A percentile compares a stretch with the other conserved stretches of the same genome.
phyloP scores from a whole-genome alignment of 2,888 invertebrate species.

The Iselma pallidipennis region DNA sequence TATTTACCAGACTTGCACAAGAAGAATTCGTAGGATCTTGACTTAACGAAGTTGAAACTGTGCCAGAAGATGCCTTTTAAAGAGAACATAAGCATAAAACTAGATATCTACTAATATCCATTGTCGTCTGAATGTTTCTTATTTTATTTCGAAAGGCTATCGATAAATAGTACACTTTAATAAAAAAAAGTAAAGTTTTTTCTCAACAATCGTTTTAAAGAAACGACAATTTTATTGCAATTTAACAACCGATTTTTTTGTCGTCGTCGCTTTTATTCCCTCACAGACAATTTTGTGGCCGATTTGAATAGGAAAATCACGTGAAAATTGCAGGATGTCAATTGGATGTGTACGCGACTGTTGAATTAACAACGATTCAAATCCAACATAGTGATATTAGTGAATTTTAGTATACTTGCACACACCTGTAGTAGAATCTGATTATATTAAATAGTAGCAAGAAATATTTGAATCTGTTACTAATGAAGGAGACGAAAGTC shows the following conservation, averaged over 20 bases:
- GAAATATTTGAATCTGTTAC: neutral
- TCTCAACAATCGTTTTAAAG: too few species aligned
- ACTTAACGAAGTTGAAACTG: constrained; percentile 17
- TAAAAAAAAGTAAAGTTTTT: too few species aligned
- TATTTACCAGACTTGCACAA: constrained; percentile 21
- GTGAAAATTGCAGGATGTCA: neutral
- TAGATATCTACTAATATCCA: neutral
- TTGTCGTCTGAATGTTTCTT: neutral
- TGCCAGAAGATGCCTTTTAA: constrained; percentile 23
- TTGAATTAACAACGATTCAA: neutral
- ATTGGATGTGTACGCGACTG: neutral
- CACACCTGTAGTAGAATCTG: neutral
- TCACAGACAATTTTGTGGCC: neutral
- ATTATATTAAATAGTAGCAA: constrained; percentile 9
- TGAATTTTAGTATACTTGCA: neutral
- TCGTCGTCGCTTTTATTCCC: too few species aligned
- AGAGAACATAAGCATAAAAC: constrained; percentile 1
- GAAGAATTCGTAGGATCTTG: constrained; percentile 20
- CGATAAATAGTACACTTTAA: neutral
- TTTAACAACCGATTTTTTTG: too few species aligned
- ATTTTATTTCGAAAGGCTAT: neutral
- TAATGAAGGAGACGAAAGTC: constrained; percentile 11
- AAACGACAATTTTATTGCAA: too few species aligned
- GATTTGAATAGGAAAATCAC: neutral
- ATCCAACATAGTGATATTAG: neutral